Evolutionary conservation across 2,888 invertebrate genomes (phyloP).

Genomic region (Cerceris ruficornis): DNA sequence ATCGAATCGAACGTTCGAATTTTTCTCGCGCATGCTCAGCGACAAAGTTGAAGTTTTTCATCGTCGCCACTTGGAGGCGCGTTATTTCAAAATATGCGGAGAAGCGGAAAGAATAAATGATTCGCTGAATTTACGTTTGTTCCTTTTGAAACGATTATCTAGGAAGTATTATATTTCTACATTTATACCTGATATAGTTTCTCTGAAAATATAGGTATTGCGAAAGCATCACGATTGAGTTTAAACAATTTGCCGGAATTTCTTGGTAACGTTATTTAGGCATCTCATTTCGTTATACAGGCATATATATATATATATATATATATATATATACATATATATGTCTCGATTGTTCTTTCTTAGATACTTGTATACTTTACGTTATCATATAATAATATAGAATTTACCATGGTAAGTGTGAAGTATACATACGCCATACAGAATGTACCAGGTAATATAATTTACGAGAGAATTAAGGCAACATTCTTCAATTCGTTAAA

Average conservation of each 20-base stretch:
- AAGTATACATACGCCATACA: neutral
- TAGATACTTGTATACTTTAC: neutral
- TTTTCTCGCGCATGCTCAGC: neutral
- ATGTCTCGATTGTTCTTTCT: neutral
- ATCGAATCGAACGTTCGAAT: neutral
- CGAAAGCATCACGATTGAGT: no score
- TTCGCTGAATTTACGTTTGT: no score
- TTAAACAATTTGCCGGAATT: no score
- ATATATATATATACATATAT: no score
- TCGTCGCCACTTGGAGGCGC: neutral
- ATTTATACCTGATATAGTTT: no score
- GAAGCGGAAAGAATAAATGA: neutral
- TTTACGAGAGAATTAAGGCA: constrained; percentile 33
- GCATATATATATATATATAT: no score
- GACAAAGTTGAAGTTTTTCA: neutral
- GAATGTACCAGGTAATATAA: neutral
- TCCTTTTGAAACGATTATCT: no score
- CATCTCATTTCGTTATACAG: no score
- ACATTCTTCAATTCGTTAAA: constrained; percentile 17
- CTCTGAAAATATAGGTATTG: no score
- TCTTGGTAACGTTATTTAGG: no score
- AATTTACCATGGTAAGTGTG: neutral
- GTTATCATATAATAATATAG: neutral
- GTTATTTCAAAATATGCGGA: neutral
- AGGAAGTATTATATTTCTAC: no score